Evolutionary conservation across 2,113 vertebrate species (phyloP), one percentile per base, ranked within the genome.

Genomic region (Sebastes schlegelii): DNA sequence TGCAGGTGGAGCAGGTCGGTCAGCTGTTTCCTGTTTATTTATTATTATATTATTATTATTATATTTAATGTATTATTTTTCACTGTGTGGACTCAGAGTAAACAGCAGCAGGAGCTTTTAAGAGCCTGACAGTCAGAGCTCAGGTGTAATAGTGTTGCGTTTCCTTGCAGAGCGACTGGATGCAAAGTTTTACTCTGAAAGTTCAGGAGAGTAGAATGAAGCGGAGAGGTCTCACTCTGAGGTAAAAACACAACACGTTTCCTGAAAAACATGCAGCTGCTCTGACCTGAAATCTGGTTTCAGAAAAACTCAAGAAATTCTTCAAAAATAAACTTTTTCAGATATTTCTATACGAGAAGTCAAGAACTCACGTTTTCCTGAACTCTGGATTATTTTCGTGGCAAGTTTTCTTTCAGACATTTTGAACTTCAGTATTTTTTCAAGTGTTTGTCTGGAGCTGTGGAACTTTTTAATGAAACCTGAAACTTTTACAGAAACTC

Each of bases 1-100:
- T 82, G 79, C 71, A 75, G 63, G 11, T 40, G 2, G 79, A 82
- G 55, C 64, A 82, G 72, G 79, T 82, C 6, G 1, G 62, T 67
- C 62, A 42, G 61, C 66, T n/a, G 58, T 8, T 62, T 79, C 75
- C 11, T 67, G 13, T 71, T 51, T 52, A 11, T n/a, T 8, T 62
- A 34, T 34, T 34, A 34, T 34, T 34, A 34, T 34, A 34, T 34
- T 34, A 34, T 34, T 34, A 34, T 34, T 34, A 34, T 34, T 34
- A 34, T 34, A 34, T 34, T 34, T 4, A 4, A 34, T 34, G 34
- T 34, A 34, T 34, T 8, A 62, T 26, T 6, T 6, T 23, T 12
- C 61, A 40, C 34, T 63, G 12, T 62, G 26, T 63, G 5, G 17
- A 4, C 55, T 58, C 52, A 3, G 19, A 57, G 55, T 21, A 4